Evolutionary conservation across 1,140 invertebrate species (phyloP).

Genomic region (Hycleus phaleratus): DNA sequence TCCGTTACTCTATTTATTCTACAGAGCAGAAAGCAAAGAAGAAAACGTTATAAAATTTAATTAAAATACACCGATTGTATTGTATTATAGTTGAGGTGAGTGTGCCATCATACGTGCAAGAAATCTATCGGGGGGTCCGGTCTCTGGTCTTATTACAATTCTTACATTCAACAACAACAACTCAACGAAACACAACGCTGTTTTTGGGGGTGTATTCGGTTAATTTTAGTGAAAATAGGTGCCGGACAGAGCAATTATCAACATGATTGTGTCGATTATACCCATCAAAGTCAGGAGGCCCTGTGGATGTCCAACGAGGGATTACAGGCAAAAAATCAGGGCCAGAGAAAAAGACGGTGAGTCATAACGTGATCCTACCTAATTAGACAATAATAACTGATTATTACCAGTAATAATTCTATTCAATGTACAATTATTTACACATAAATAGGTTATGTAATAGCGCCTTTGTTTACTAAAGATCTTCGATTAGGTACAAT

Average conservation of each 20-base stretch:
- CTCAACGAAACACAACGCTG: conserved; percentile 1
- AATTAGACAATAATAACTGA: too few relatives aligned
- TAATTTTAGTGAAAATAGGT: conserved; percentile 32
- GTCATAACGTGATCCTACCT: neutral
- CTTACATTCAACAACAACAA: conserved; percentile 2
- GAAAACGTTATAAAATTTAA: conserved; percentile 36
- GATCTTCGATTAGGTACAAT: too few relatives aligned
- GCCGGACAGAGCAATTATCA: conserved; percentile 29
- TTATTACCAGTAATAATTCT: too few relatives aligned
- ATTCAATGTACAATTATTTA: too few relatives aligned
- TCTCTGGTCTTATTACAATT: conserved; percentile 1
- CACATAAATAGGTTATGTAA: too few relatives aligned
- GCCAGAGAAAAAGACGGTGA: conserved; percentile 38
- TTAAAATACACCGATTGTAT: conserved; percentile 22
- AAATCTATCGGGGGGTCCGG: too few relatives aligned
- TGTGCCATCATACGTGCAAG: conserved; percentile 4
- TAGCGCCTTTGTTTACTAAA: too few relatives aligned
- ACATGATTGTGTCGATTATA: conserved; percentile 23
- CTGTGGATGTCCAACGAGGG: conserved; percentile 34
- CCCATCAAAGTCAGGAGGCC: conserved; percentile 32
- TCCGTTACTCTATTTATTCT: conserved; percentile 20
- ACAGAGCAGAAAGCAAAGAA: conserved; percentile 24
- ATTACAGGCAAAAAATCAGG: conserved; percentile 26
- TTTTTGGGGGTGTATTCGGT: conserved; percentile 9
- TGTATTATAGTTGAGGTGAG: neutral